Conservation (phyloP, 1,140 invertebrate species). For the Ladona fulva region DNA sequence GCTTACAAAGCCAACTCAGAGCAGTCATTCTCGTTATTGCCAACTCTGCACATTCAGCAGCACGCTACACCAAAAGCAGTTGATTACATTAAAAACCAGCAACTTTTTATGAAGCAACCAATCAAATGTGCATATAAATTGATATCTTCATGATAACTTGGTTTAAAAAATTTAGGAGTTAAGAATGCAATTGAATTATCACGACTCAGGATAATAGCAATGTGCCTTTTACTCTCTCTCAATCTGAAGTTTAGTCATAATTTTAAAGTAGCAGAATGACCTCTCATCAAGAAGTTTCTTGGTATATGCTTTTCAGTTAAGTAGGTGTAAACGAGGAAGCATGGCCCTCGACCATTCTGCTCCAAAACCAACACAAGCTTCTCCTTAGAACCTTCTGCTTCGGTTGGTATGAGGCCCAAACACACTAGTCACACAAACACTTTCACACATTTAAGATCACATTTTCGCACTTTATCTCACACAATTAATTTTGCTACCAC, state of each 20-base stretch:
- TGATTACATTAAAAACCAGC: conserved; percentile 13
- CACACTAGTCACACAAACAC: neutral
- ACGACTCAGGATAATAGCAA: neutral
- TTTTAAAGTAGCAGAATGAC: neutral
- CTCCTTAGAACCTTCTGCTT: neutral
- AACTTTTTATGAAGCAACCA: conserved; percentile 14
- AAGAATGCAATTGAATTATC: conserved; percentile 10
- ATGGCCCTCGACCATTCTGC: neutral
- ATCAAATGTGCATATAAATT: conserved; percentile 12
- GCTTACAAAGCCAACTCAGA: neutral
- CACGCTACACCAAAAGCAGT: conserved; percentile 14
- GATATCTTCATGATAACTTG: neutral
- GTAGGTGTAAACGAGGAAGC: neutral
- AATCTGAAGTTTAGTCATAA: neutral
- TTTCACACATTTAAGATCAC: neutral
- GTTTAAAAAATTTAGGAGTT: conserved; percentile 9
- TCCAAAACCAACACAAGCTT: neutral
- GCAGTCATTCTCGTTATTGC: neutral
- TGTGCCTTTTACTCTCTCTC: neutral
- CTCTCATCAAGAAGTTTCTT: neutral
- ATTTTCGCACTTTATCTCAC: neutral
- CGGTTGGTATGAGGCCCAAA: neutral
- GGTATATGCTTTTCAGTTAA: neutral
- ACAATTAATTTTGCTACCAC: conserved; percentile 10
- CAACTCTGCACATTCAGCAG: conserved; percentile 7